These are phyloP conservation scores for Drosophila quasianomalipes DNA, from an alignment of 2,888 invertebrate genomes.

Conservation along the genomic window DNA sequence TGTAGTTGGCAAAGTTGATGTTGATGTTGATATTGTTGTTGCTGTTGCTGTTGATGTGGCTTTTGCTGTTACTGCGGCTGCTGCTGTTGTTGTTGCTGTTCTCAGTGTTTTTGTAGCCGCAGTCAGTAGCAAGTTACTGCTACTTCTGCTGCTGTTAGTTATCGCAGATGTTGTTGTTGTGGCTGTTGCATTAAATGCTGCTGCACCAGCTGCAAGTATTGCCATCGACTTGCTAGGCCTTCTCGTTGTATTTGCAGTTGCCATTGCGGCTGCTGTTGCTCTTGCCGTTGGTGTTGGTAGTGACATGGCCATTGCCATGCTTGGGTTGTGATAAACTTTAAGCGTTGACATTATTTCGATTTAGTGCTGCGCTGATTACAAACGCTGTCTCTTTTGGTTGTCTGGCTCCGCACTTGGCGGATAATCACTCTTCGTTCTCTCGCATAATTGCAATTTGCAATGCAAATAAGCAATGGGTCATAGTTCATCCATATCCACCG, in stretches of 20 bases:
- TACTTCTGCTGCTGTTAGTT: conserved; percentile 30
- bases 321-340: conserved; percentile 33
- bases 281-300: conserved; percentile 18
- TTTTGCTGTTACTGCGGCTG: conserved; percentile 27
- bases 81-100: conserved; percentile 34
- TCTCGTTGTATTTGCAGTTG: conserved; percentile 32
- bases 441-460: conserved; percentile 74
- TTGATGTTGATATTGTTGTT: conserved; percentile 27
- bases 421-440: conserved; percentile 44
- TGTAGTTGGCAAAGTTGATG: conserved; percentile 46
- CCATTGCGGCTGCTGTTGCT: conserved; percentile 19
- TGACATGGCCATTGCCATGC: conserved; percentile 32
- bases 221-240: conserved; percentile 70
- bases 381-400: conserved; percentile 29
- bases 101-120: conserved; percentile 36
- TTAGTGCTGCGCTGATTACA: conserved; percentile 47
- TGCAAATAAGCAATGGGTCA: conserved; percentile 57
- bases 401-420: conserved; percentile 24
- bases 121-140: conserved; percentile 40
- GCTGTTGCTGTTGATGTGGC: conserved; percentile 25
- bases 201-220: conserved; percentile 60
- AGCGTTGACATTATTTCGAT: conserved; percentile 60
- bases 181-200: conserved; percentile 50
- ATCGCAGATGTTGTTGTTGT: conserved; percentile 42
- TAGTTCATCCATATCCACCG: conserved; percentile 39